Conservation (phyloP, 1,140 invertebrate genomes). For the Zaprionus taronus region DNA sequence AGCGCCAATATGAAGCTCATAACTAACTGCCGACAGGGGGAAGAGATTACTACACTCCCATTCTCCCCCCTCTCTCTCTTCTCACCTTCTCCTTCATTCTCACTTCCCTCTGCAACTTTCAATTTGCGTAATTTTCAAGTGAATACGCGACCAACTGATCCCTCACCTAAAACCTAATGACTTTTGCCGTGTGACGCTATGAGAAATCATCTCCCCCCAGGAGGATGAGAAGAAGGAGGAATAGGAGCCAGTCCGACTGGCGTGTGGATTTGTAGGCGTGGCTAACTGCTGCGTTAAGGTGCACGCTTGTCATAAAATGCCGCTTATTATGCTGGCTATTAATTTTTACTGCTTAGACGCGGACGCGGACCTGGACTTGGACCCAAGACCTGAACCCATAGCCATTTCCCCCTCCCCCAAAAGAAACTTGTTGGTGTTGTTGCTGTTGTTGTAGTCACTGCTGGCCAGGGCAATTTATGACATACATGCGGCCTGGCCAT, state of each 20-base stretch:
- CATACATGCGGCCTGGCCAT: slow-evolving; percentile 67
- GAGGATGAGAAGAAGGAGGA: slow-evolving; percentile 9
- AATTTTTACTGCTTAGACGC: slow-evolving; percentile 79
- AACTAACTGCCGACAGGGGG: slow-evolving; percentile 40
- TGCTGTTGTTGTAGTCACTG: slow-evolving; percentile 11
- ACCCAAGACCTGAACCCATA: slow-evolving; percentile 23
- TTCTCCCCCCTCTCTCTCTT: background rate
- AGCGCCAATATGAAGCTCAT: slow-evolving; percentile 71
- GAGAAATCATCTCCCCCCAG: slow-evolving; percentile 50
- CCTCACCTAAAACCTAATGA: slow-evolving; percentile 71
- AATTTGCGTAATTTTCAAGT: slow-evolving; percentile 82
- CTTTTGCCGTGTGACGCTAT: slow-evolving; percentile 59
- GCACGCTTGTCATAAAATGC: slow-evolving; percentile 81
- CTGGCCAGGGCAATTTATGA: slow-evolving; percentile 69
- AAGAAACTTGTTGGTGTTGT: too few relatives aligned
- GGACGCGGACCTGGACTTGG: slow-evolving; percentile 5
- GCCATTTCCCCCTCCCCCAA: background rate
- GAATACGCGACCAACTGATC: slow-evolving; percentile 71
- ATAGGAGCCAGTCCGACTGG: background rate
- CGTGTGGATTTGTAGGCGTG: slow-evolving; percentile 42
- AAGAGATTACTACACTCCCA: background rate
- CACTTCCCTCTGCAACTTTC: slow-evolving; percentile 67
- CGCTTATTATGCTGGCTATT: slow-evolving; percentile 82
- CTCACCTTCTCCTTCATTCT: slow-evolving; percentile 21
- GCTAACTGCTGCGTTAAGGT: slow-evolving; percentile 63